Conservation (phyloP, 1,140 invertebrate genomes). For the Lepidurus arcticus region DNA sequence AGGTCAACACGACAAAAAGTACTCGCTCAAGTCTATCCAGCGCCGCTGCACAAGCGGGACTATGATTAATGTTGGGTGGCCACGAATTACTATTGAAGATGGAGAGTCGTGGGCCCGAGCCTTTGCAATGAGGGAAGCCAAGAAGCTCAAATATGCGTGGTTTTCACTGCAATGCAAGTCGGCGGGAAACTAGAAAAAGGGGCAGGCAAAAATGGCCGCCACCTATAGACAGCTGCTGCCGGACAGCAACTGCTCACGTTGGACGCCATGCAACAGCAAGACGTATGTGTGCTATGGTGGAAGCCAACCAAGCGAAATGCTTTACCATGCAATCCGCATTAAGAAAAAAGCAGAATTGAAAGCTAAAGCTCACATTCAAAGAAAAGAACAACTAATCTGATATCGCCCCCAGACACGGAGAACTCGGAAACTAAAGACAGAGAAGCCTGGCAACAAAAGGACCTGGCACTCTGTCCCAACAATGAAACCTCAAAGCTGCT, state of each 20-base stretch:
- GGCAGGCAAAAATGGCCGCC: constrained; percentile 23
- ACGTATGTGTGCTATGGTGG: not conserved
- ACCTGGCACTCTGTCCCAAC: too few species aligned
- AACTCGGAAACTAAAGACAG: too few species aligned
- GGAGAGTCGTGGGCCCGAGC: not conserved
- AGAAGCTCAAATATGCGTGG: constrained; percentile 18
- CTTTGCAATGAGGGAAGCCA: not conserved
- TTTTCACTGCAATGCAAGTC: constrained; percentile 21
- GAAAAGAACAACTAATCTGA: not conserved
- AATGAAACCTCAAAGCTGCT: too few species aligned
- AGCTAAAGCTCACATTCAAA: not conserved
- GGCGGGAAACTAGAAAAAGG: constrained; percentile 24
- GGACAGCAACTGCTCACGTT: not conserved
- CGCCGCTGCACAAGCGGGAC: constrained; percentile 2
- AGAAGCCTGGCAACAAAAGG: too few species aligned
- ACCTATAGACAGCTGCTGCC: constrained; percentile 9
- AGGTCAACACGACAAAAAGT: not conserved
- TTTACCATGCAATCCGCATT: not conserved
- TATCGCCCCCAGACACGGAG: not conserved
- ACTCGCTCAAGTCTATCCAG: not conserved
- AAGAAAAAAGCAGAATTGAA: not conserved
- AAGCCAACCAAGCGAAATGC: not conserved
- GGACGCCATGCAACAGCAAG: not conserved
- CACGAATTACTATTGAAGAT: constrained; percentile 1
- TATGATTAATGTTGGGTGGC: constrained; percentile 10